Evolutionary conservation across 2,797 vertebrate genomes (phyloP), one percentile per base, ranked within the genome.

Genomic region (Holocentrus rufus): DNA sequence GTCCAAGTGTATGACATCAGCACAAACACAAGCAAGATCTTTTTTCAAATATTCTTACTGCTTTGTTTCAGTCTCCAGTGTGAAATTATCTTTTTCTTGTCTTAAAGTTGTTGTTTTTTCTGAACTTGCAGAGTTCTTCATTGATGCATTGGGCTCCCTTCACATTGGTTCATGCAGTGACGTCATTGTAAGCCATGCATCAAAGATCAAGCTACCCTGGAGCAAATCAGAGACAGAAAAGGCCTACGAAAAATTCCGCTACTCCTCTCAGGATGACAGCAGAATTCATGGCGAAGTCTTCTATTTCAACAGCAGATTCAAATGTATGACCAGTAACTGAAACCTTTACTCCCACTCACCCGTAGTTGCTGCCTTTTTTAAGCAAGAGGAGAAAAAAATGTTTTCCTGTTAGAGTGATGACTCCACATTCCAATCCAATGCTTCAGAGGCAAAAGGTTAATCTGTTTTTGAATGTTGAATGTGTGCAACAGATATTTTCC

Each of bases 131-230:
- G 96, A 97, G 80, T 98, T 98, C 90, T 98, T 96, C 81, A 88
- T 97, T 1, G 97, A 98, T 1, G 95, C 91, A 0, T 91, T 98
- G 64, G 95, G 96, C 23, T 84, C 89, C 54, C 93, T 98, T 46
- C 96, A 95, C 15, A 89, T 98, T 7, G 97, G 95, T 36, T 98
- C 97, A 36, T 98, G 97, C 36, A 94, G 94, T 18, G 94, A 98
- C 0, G 79, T 98, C 22, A 81, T 96, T 0, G 84, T 98, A 71
- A 94, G 89, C 53, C 97, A 98, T 0, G 95, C 96, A 0, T 94
- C 93, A 1, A 94, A 94, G 83, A 93, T 94, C 70, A 71, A 81
- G 14, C 83, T 97, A 42, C 95, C 95, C 0, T 97, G 95, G 96
- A 90, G 76, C 47, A 91, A 93, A 42, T 85, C 93, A 0, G 87